Evolutionary conservation across 2,113 vertebrate genomes (phyloP).

Genomic region (Semicossyphus pulcher): DNA sequence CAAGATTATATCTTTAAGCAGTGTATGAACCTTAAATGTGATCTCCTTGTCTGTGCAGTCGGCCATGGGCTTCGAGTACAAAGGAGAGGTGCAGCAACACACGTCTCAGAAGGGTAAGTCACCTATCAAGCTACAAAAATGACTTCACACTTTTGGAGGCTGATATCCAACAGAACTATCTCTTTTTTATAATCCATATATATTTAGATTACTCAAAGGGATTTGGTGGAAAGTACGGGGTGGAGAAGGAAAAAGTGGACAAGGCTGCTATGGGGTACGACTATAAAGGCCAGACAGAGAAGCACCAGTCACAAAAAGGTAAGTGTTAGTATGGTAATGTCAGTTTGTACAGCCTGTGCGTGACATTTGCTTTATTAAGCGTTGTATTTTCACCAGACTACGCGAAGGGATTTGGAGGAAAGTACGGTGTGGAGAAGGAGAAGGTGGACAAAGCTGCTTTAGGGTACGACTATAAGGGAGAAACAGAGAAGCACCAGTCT

Average conservation of each 20-base stretch:
- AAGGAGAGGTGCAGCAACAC: slow-evolving; percentile 91
- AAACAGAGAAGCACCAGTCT: slow-evolving; percentile 90
- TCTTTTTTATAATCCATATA: neutral
- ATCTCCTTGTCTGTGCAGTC: slow-evolving; percentile 82
- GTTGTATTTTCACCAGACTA: slow-evolving; percentile 81
- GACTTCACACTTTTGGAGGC: neutral
- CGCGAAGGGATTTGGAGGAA: slow-evolving; percentile 91
- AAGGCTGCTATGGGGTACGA: slow-evolving; percentile 82
- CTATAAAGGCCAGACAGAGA: slow-evolving; percentile 80
- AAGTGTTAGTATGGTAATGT: neutral
- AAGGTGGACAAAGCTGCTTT: slow-evolving; percentile 89
- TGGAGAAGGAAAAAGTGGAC: slow-evolving; percentile 89
- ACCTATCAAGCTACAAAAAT: neutral
- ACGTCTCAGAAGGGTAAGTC: slow-evolving; percentile 91
- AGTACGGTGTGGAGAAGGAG: slow-evolving; percentile 89
- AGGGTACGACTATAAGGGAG: slow-evolving; percentile 91
- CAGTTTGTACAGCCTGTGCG: neutral
- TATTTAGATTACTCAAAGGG: slow-evolving; percentile 80
- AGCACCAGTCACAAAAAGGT: slow-evolving; percentile 85
- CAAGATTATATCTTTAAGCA: too few relatives aligned
- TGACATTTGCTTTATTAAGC: neutral
- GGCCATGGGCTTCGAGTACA: slow-evolving; percentile 94
- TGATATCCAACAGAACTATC: neutral
- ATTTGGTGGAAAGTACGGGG: slow-evolving; percentile 86
- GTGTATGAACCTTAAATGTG: neutral